These are phyloP conservation scores for Potamarius usumacintae DNA, from an alignment of 2,113 vertebrate genomes.

Conservation along the genomic window DNA sequence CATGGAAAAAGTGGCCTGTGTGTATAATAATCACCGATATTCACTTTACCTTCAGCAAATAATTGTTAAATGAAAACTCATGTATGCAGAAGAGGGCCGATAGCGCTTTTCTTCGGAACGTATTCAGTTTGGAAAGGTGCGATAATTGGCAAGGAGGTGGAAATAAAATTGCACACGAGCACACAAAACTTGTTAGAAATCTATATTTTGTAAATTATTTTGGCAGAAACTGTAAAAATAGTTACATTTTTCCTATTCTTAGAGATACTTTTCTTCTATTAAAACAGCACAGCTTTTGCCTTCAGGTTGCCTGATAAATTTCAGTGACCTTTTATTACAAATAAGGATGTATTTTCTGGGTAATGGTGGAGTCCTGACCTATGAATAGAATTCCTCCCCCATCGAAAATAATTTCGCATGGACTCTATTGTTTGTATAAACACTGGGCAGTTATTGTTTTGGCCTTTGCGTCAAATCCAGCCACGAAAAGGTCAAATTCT, in stretches of 20 bases:
- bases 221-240: neutral
- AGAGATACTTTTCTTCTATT: neutral
- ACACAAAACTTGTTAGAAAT: neutral
- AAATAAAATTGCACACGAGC: neutral
- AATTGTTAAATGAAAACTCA: neutral
- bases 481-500: neutral
- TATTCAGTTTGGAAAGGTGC: neutral
- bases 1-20: too few relatives aligned
- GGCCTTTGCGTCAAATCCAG: slow-evolving; percentile 15
- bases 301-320: neutral
- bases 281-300: neutral
- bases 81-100: neutral
- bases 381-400: neutral
- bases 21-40: too few relatives aligned
- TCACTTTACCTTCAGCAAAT: too few relatives aligned
- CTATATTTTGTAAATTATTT: neutral
- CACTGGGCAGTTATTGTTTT: slow-evolving; percentile 18
- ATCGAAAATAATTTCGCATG: neutral
- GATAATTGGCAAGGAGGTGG: neutral
- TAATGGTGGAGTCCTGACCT: neutral
- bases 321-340: neutral
- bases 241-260: neutral
- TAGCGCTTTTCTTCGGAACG: neutral
- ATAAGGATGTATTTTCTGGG: neutral
- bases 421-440: slow-evolving; percentile 11